phyloP scores from a whole-genome alignment of 2,113 vertebrate genomes.

The Orientallactaga bullata region DNA sequence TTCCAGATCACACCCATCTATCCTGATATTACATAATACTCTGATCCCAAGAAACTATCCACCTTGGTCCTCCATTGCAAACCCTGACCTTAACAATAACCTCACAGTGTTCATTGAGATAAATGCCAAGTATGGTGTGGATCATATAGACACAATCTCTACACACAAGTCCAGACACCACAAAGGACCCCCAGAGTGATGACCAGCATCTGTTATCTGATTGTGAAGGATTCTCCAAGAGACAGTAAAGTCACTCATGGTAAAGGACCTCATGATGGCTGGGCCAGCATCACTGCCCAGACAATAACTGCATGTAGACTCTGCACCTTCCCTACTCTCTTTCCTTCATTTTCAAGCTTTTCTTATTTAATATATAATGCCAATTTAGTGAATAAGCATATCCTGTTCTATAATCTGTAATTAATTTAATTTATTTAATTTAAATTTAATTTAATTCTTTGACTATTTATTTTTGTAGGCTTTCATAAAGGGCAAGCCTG shows the following conservation, averaged over 20 bases:
- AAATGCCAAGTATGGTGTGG: neutral
- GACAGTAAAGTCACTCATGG: neutral
- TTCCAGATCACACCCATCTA: no score
- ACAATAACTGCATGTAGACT: neutral
- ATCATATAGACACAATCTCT: neutral
- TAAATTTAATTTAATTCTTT: no score
- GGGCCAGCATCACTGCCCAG: neutral
- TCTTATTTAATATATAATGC: neutral
- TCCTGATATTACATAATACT: no score
- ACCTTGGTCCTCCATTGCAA: no score
- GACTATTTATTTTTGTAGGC: neutral
- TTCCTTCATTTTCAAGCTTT: neutral
- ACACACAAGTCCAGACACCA: neutral
- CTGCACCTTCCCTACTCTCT: neutral
- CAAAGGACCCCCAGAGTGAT: neutral
- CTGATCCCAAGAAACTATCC: no score
- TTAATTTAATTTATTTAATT: no score
- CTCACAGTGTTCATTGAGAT: neutral
- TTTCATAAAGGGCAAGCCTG: neutral
- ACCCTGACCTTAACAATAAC: neutral
- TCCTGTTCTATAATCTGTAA: neutral
- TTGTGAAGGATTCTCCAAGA: neutral
- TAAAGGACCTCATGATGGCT: neutral
- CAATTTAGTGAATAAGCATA: neutral
- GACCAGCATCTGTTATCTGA: neutral